These are phyloP conservation scores for Atherix ibis DNA, from an alignment of 2,888 invertebrate genomes.

Conservation along the genomic window DNA sequence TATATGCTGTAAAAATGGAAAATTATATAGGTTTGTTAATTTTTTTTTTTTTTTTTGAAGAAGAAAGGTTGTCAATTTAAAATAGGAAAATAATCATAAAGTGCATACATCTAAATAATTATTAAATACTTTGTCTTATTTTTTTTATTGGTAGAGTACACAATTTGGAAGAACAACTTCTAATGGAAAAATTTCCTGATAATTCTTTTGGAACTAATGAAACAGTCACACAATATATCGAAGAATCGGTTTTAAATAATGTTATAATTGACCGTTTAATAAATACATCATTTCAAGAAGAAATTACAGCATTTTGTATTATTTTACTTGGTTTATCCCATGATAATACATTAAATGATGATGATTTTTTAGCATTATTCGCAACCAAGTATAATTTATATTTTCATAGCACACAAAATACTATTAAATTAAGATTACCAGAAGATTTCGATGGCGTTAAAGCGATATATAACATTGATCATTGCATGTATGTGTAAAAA, in stretches of 20 bases:
- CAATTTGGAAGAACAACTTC: no score
- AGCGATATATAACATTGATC: slow-evolving; percentile 22
- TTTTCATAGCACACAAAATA: slow-evolving; percentile 15
- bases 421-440: slow-evolving; percentile 17
- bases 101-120: no score
- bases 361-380: no score
- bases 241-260: slow-evolving; percentile 15
- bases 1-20: not conserved
- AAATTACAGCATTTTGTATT: slow-evolving; percentile 14
- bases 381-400: no score
- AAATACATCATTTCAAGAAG: slow-evolving; percentile 14
- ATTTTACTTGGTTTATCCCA: slow-evolving; percentile 9
- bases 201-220: no score
- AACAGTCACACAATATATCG: no score
- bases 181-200: no score
- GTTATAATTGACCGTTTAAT: slow-evolving; percentile 16
- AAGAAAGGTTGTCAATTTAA: no score
- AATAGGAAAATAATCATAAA: no score
- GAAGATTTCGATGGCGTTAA: slow-evolving; percentile 20
- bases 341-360: slow-evolving; percentile 3
- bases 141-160: no score
- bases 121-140: no score
- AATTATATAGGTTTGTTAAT: not conserved
- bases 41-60: no score
- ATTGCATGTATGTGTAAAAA: slow-evolving; percentile 21